phyloP scores from a whole-genome alignment of 2,888 invertebrate genomes.

The Parasteatoda lunata region DNA sequence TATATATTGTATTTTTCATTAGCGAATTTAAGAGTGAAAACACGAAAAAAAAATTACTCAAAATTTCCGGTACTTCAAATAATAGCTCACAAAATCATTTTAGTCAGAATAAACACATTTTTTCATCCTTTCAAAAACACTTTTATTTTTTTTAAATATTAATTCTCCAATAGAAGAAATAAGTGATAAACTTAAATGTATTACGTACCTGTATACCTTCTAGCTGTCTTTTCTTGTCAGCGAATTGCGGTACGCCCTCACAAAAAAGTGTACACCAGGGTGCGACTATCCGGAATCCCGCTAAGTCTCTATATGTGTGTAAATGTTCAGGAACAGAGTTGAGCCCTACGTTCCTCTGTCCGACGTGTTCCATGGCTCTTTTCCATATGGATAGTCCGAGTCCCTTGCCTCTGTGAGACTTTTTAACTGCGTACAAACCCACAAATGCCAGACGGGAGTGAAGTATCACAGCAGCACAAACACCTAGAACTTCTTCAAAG shows the following conservation, averaged over 20 bases:
- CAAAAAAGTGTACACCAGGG: conserved; percentile 51
- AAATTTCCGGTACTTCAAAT: too few species aligned
- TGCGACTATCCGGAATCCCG: conserved; percentile 60
- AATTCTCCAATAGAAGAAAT: too few species aligned
- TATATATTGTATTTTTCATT: too few species aligned
- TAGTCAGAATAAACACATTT: too few species aligned
- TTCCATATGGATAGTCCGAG: conserved; percentile 69
- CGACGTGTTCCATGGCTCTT: conserved; percentile 69
- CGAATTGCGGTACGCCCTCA: conserved; percentile 33
- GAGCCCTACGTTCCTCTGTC: conserved; percentile 69
- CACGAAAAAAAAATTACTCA: too few species aligned
- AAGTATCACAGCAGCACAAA: conserved; percentile 69
- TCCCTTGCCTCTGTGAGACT: conserved; percentile 66
- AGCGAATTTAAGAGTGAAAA: too few species aligned
- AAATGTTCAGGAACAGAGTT: conserved; percentile 70
- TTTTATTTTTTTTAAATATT: too few species aligned
- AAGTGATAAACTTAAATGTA: too few species aligned
- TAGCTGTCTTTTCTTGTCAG: not conserved
- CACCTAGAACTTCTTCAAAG: conserved; percentile 65
- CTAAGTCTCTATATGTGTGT: conserved; percentile 69
- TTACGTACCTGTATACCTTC: conserved; percentile 50
- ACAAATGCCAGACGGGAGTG: conserved; percentile 68
- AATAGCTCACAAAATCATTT: too few species aligned
- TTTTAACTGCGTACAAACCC: conserved; percentile 70
- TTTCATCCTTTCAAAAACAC: too few species aligned